Base-by-base conservation (phyloP, 2,113 vertebrate species). In the Paedocypris sp. region DNA sequence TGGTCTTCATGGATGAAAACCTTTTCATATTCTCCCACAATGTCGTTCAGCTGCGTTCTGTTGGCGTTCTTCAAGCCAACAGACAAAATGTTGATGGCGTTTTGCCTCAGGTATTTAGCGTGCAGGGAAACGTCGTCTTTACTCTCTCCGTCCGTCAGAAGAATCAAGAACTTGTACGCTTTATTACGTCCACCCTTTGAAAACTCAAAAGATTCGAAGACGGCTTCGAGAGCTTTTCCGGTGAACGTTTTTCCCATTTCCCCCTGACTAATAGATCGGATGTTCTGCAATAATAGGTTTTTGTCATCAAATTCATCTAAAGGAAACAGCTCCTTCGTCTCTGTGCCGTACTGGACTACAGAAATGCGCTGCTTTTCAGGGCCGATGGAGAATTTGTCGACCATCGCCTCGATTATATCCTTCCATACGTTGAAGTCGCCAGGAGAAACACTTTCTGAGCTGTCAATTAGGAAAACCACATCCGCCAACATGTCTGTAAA, bases 381-480 rank as follows among this genome's bases (percentile, higher is more conserved):
- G 3, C 82, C 76, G 0, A 89, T 65, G 1, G 56, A 33, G 4
- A 85, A 81, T 25, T 62, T 79, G 3, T 59, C 63, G 5, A 91
- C 78, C 22, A 91, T 69, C 2, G 69, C 67, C 36, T 76, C 75
- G 57, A 90, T 72, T 46, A 92, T 90, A 9, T 67, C 35, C 50
- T 90, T 93, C 69, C 84, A 87, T 52, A 82, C 86, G 2, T 60
- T 0, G 61, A 87, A 94, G 43, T 90, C 81, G 6, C 31, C 0
- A 0, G 26, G 0, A 1, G 60, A 3, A 31, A 90, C 87, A 45
- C 85, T 87, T 4, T 81, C 82, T 1, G 89, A 91, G 51, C 88
- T 82, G 57, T 93, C 89, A 1, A 91, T 80, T 56, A 91, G 65
- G 73, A 93, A 90, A 18, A 92, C 9, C 10, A 92, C 71, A 38